Conservation (phyloP, 2,113 vertebrate species). For the Malurus melanocephalus region DNA sequence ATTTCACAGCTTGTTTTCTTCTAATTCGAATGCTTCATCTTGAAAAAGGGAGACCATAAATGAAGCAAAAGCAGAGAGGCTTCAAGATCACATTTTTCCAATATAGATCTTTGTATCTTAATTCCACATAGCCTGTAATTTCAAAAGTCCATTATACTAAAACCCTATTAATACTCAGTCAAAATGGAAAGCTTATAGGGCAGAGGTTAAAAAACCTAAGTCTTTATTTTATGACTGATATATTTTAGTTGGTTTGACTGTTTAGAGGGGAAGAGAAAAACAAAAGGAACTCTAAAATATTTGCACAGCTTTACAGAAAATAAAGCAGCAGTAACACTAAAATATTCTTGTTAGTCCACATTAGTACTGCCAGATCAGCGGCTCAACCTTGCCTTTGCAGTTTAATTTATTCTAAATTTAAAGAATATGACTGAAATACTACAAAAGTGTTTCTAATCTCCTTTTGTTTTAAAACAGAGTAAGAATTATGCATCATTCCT, state of each 20-base stretch:
- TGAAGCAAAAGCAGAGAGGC: background rate
- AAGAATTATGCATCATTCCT: background rate
- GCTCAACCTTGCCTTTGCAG: background rate
- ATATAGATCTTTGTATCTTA: background rate
- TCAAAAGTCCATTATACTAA: constrained; percentile 33
- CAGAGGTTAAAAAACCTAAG: constrained; percentile 18
- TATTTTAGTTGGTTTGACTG: background rate
- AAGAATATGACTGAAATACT: background rate
- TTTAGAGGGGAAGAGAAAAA: background rate
- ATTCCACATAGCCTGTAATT: background rate
- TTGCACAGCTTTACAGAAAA: constrained; percentile 15
- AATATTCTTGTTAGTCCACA: background rate
- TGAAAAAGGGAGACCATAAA: background rate
- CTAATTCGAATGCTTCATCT: background rate
- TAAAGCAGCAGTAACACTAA: background rate
- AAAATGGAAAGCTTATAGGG: constrained; percentile 3
- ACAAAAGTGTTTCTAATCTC: background rate
- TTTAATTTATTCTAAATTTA: background rate
- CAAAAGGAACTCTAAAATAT: background rate
- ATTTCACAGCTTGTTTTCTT: constrained; percentile 26
- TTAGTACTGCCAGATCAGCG: background rate
- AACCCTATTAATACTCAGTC: background rate
- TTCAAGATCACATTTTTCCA: background rate
- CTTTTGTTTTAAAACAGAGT: background rate
- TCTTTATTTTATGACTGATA: constrained; percentile 11